These are phyloP conservation scores for Stenchaetothrips biformis DNA, from an alignment of 2,888 invertebrate species.

Conservation along the genomic window DNA sequence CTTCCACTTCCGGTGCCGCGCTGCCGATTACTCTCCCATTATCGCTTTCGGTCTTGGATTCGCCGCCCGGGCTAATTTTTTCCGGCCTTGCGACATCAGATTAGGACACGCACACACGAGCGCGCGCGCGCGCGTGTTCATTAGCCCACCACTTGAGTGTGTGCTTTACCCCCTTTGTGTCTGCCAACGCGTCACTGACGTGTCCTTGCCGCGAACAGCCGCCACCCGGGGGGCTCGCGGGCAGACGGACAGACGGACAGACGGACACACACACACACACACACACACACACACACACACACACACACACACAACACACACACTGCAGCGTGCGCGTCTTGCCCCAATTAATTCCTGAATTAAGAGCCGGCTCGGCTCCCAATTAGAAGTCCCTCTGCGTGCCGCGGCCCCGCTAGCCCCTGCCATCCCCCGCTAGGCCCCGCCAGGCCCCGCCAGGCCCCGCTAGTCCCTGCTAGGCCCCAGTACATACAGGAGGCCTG, in stretches of 20 bases:
- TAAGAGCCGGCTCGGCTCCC: background rate
- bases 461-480: too few relatives aligned
- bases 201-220: too few relatives aligned
- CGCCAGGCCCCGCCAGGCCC: too few relatives aligned
- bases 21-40: background rate
- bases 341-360: constrained; percentile 23
- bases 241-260: background rate
- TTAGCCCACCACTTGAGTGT: background rate
- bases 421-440: too few relatives aligned
- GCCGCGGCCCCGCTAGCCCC: too few relatives aligned
- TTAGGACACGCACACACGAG: background rate
- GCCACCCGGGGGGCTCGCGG: background rate
- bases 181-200: background rate
- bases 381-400: background rate
- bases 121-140: background rate
- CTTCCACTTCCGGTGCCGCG: background rate
- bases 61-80: background rate
- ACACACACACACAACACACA: too few relatives aligned
- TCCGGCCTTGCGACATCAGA: background rate
- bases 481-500: too few relatives aligned
- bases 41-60: background rate
- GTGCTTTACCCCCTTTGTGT: background rate
- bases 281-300: too few relatives aligned
- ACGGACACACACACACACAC: too few relatives aligned
- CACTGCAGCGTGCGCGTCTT: background rate